These are phyloP conservation scores for Boleophthalmus pectinirostris DNA, from an alignment of 2,113 vertebrate species.

Conservation along the genomic window DNA sequence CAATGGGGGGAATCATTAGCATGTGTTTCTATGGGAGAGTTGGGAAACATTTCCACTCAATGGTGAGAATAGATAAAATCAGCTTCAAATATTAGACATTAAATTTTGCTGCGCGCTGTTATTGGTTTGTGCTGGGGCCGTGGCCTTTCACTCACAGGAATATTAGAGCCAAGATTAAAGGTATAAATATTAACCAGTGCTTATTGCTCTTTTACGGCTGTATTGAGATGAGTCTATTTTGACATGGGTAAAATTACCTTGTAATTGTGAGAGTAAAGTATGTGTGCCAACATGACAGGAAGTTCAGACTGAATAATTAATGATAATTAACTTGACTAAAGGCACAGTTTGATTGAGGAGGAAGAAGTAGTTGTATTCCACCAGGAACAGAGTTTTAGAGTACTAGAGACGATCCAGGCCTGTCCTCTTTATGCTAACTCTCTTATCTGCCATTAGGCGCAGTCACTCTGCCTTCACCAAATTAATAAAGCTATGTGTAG, in stretches of 20 bases:
- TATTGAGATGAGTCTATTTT: constrained; percentile 49
- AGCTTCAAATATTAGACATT: constrained; percentile 25
- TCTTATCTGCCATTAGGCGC: constrained; percentile 64
- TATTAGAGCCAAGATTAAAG: constrained; percentile 55
- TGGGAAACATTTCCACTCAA: constrained; percentile 24
- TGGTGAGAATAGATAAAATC: constrained; percentile 24
- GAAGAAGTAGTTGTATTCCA: constrained; percentile 34
- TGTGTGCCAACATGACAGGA: constrained; percentile 23
- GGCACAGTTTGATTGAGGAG: constrained; percentile 13
- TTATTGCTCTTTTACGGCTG: constrained; percentile 49
- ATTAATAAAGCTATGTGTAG: constrained; percentile 72
- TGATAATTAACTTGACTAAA: constrained; percentile 43
- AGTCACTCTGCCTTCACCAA: constrained; percentile 47
- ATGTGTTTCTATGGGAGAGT: constrained; percentile 4
- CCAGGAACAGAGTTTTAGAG: constrained; percentile 13
- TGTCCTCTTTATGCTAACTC: constrained; percentile 50
- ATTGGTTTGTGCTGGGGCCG: constrained; percentile 9
- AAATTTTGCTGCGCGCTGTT: constrained; percentile 12
- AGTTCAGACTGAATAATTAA: constrained; percentile 55
- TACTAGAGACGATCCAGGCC: constrained; percentile 35
- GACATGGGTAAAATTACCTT: constrained; percentile 33
- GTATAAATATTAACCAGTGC: constrained; percentile 61
- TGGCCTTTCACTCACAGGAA: constrained; percentile 32
- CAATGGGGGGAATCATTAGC: constrained; percentile 40
- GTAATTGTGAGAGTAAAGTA: constrained; percentile 30